Evolutionary conservation across 2,797 vertebrate species (phyloP).

Genomic region (Serranus cabrilla): DNA sequence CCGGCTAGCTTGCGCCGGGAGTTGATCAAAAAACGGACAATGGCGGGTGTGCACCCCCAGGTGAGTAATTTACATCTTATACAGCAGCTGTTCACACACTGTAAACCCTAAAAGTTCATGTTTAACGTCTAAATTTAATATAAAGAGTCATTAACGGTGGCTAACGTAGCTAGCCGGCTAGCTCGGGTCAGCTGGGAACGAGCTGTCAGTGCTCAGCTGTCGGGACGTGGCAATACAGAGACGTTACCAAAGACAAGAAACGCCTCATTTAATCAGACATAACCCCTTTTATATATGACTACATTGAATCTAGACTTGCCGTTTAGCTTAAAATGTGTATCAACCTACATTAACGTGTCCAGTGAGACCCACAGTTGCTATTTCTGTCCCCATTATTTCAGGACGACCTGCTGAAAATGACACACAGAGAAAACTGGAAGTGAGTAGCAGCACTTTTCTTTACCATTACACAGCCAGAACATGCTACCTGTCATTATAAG

Average conservation of each 20-base stretch:
- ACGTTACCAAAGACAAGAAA: neutral
- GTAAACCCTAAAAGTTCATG: accelerated
- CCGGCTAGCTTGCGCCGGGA: neutral
- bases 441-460: slow-evolving; percentile 16
- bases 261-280: accelerated
- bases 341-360: slow-evolving; percentile 37
- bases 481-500: accelerated
- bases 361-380: slow-evolving; percentile 36
- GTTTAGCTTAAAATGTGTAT: accelerated
- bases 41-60: slow-evolving; percentile 65
- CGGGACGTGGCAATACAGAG: slow-evolving; percentile 30
- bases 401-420: slow-evolving; percentile 80
- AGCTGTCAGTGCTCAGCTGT: neutral
- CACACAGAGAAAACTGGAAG: slow-evolving; percentile 75
- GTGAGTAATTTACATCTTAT: neutral
- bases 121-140: neutral
- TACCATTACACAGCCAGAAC: neutral
- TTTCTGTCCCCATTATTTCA: slow-evolving; percentile 57
- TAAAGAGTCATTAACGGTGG: neutral
- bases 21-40: accelerated
- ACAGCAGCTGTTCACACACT: accelerated
- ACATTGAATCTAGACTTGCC: neutral
- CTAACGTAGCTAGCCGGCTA: neutral
- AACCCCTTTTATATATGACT: no score
- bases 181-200: neutral